Percentiles rank a stretch among this genome's conserved stretches.
Conservation (phyloP, 2,797 vertebrate species). For the Bradypodion ventrale region DNA sequence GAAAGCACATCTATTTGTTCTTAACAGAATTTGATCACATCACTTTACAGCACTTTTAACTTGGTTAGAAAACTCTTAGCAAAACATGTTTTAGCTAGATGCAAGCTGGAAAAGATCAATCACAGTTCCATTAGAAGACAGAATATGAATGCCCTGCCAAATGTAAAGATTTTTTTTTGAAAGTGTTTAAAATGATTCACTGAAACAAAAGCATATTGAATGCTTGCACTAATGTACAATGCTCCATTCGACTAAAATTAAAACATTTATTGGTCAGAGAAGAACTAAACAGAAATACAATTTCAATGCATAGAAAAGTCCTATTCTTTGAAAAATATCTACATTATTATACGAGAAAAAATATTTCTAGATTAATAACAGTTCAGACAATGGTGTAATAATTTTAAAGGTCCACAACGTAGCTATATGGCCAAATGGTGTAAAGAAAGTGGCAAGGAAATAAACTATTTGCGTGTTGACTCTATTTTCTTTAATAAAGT, state of each 20-base stretch:
- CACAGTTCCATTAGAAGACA: constrained; percentile 30
- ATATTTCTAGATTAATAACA: constrained; percentile 51
- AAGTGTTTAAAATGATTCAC: constrained; percentile 6
- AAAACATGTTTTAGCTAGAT: constrained; percentile 30
- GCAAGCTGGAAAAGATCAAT: constrained; percentile 49
- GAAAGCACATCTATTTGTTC: constrained; percentile 54
- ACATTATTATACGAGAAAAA: constrained; percentile 34
- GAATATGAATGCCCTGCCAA: constrained; percentile 27
- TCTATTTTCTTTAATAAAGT: too few species aligned
- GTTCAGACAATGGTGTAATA: constrained; percentile 1
- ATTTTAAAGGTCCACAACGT: too few species aligned
- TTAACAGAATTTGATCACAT: constrained; percentile 47
- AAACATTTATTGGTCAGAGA: constrained; percentile 30
- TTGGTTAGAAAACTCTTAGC: constrained; percentile 53
- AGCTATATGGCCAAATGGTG: too few species aligned
- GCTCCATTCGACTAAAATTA: constrained; percentile 33
- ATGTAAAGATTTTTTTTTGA: neutral
- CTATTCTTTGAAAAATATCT: neutral
- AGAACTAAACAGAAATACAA: constrained; percentile 19
- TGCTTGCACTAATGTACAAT: constrained; percentile 34
- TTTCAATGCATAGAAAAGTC: constrained; percentile 29
- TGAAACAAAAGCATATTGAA: constrained; percentile 1
- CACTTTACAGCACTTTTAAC: constrained; percentile 58
- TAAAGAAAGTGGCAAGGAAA: too few species aligned
- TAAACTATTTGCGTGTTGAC: too few species aligned